Percentiles rank a stretch among this genome's conserved stretches.
Evolutionary conservation across 1,140 invertebrate species (phyloP).

Genomic region (Hyphantria cunea): DNA sequence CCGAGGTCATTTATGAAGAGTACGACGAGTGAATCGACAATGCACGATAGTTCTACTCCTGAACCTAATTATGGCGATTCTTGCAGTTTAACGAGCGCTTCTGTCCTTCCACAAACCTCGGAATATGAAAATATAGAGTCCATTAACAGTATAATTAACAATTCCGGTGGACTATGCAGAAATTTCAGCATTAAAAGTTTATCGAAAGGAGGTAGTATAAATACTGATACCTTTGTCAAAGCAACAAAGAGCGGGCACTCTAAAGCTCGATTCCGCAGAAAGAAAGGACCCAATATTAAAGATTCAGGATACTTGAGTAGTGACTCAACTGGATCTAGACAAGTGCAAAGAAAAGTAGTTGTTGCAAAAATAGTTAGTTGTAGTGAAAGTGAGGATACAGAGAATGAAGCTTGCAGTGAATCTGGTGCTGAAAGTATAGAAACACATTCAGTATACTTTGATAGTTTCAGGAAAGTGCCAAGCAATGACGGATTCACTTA

Average conservation of each 20-base stretch:
- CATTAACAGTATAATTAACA: conserved; percentile 17
- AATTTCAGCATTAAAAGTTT: conserved; percentile 39
- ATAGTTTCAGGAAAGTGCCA: conserved; percentile 76
- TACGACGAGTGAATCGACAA: conserved; percentile 42
- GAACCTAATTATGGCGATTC: conserved; percentile 49
- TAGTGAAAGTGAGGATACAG: conserved; percentile 87
- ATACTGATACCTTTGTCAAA: conserved; percentile 69
- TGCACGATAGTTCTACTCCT: conserved; percentile 31
- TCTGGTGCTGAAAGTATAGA: conserved; percentile 92
- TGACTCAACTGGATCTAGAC: conserved; percentile 85
- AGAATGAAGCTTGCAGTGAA: conserved; percentile 90
- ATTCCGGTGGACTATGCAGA: conserved; percentile 35
- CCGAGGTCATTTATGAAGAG: conserved; percentile 65
- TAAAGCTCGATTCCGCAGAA: conserved; percentile 56
- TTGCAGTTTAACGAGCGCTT: conserved; percentile 71
- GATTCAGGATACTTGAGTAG: conserved; percentile 90
- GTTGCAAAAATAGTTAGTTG: conserved; percentile 77
- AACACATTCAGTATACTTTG: conserved; percentile 91
- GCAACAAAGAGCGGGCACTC: conserved; percentile 43
- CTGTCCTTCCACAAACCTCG: conserved; percentile 58
- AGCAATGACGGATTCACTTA: conserved; percentile 38
- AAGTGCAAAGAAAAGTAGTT: conserved; percentile 62
- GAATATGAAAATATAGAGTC: conserved; percentile 72
- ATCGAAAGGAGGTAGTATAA: conserved; percentile 45
- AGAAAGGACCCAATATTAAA: conserved; percentile 66